Evolutionary conservation across 2,797 vertebrate species (phyloP).

Genomic region (Benthosema pterotum): DNA sequence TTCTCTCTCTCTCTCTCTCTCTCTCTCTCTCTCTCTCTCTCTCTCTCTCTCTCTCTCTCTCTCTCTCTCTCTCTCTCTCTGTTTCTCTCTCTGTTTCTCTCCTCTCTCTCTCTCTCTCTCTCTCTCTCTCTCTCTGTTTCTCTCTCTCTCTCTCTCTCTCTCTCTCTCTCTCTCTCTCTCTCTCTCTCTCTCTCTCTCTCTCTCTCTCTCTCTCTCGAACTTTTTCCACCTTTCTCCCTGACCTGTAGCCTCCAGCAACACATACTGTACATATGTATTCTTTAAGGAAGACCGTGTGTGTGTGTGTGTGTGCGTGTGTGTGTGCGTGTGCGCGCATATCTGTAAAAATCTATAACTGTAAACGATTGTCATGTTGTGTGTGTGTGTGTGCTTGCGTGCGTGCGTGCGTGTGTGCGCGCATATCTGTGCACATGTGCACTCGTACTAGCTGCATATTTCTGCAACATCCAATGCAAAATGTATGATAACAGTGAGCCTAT

Average conservation of each 20-base stretch:
- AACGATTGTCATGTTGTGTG: no score
- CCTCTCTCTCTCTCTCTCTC: slow-evolving; percentile 69
- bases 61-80: slow-evolving; percentile 50
- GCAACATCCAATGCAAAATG: no score
- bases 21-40: slow-evolving; percentile 55
- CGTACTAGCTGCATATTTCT: no score
- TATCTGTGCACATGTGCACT: neutral
- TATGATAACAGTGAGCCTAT: no score
- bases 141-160: slow-evolving; percentile 58
- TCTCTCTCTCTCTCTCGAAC: slow-evolving; percentile 38
- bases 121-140: slow-evolving; percentile 53
- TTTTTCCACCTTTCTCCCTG: slow-evolving; percentile 58
- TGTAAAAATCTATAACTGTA: no score
- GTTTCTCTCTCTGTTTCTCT: slow-evolving; percentile 69
- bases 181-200: slow-evolving; percentile 64
- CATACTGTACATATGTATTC: slow-evolving; percentile 29
- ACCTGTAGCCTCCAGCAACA: slow-evolving; percentile 29
- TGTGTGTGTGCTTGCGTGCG: neutral
- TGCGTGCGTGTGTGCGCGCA: no score
- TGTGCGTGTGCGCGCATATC: no score
- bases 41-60: slow-evolving; percentile 64
- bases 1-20: slow-evolving; percentile 58
- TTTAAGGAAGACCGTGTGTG: slow-evolving; percentile 56
- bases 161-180: slow-evolving; percentile 52
- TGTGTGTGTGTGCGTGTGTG: neutral